Evolutionary conservation across 2,888 invertebrate species (phyloP).

Genomic region (Archips crataeganus): DNA sequence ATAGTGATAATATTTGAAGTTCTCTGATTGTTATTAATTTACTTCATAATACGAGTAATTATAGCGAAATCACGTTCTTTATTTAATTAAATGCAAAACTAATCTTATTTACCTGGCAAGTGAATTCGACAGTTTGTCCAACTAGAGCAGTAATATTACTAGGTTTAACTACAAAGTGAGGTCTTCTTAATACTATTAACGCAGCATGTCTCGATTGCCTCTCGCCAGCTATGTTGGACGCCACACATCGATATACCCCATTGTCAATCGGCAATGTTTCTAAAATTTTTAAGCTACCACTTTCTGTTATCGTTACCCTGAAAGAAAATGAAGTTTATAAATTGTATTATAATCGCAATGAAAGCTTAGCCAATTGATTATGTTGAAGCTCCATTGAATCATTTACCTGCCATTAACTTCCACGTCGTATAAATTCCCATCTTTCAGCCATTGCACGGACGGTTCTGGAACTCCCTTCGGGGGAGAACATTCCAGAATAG

Average conservation of each 20-base stretch:
- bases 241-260: constrained; percentile 96
- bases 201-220: constrained; percentile 93
- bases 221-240: constrained; percentile 95
- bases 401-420: constrained; percentile 87
- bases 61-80: no score
- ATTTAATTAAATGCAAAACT: neutral
- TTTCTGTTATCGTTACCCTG: constrained; percentile 93
- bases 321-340: constrained; percentile 49
- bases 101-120: constrained; percentile 87
- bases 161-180: constrained; percentile 94
- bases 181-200: constrained; percentile 94
- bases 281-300: constrained; percentile 95
- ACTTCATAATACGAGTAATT: no score
- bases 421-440: constrained; percentile 87
- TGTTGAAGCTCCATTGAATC: neutral
- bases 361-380: neutral
- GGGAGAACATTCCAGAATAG: constrained; percentile 96
- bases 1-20: no score
- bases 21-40: no score
- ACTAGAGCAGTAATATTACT: constrained; percentile 93
- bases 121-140: constrained; percentile 94
- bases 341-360: neutral
- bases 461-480: constrained; percentile 98
- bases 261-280: constrained; percentile 96
- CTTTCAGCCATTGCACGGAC: constrained; percentile 95